Base-by-base conservation (phyloP, 2,888 invertebrate genomes). In the Cordilura impudica region DNA sequence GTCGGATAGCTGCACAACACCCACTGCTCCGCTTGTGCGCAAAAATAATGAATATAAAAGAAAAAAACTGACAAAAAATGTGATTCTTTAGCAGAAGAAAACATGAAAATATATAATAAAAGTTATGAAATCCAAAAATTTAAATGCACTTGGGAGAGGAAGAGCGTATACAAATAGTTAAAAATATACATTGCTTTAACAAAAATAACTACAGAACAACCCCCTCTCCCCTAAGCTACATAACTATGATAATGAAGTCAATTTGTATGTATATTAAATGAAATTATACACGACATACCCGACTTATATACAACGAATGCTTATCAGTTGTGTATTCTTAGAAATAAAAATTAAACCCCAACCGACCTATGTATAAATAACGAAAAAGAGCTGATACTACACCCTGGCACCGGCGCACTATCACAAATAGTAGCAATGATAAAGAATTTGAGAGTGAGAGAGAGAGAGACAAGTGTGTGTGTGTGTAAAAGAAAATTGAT, bases 351-450 rank as follows among this genome's bases (percentile, higher is more conserved):
- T 35, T 47, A 61, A 29, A 47, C 21, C 51, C 39, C 60, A 65
- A 39, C 51, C 39, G 7, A 43, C 23, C 39, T 39, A 19, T 19
- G 10, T 19, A 16, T 43, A 26, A 45, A 66, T 23, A 6, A 10
- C 7, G 49, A 72, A 49, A 47, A 67, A 65, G 69, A 81, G 76
- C 72, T 61, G 63, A 65, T 76, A 74, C 73, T 76, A 81, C 81
- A 79, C 80, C 81, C 82, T 74, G 81, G 81, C 81, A 82, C 81
- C 82, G 82, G 81, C 81, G 82, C 82, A 83, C 35, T 79, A 81
- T 72, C 72, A 70, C 71, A 26, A 66, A 56, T 39, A 16, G 31
- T n/a, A 29, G 14, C 29, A 56, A 43, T 49, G 61, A 77, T 65
- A 69, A 70, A 63, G 31, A 31, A 31, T 35, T 23, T 19, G 21